These are phyloP conservation scores for Sclerodermus sp. DNA, from an alignment of 2,888 invertebrate species.

Conservation along the genomic window DNA sequence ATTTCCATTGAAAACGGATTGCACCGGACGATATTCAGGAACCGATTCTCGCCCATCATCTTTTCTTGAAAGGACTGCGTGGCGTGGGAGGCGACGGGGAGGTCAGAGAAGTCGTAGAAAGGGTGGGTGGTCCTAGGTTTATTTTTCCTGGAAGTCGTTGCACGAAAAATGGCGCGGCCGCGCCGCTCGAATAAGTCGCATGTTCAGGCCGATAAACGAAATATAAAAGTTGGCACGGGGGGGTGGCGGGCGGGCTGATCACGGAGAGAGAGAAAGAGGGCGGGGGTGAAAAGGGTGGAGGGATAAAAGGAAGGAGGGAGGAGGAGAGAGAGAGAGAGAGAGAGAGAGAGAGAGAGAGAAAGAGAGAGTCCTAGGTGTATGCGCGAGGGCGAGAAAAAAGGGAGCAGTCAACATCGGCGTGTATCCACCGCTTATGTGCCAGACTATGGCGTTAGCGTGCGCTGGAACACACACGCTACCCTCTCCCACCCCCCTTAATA, in stretches of 20 bases:
- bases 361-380: constrained; percentile 12
- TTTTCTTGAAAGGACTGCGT: too few species aligned
- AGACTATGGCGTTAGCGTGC: constrained; percentile 30
- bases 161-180: constrained; percentile 4
- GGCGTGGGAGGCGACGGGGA: not conserved
- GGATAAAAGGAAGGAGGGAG: constrained; percentile 12
- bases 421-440: constrained; percentile 36
- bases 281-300: constrained; percentile 3
- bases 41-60: too few species aligned
- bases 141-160: not conserved
- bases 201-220: constrained; percentile 52
- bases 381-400: constrained; percentile 14
- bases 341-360: constrained; percentile 6
- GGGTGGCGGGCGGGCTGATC: constrained; percentile 11
- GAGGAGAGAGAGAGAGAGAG: constrained; percentile 10
- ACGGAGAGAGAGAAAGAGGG: too few species aligned
- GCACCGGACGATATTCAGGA: too few species aligned
- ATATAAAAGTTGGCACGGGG: constrained; percentile 41
- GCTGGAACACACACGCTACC: constrained; percentile 26
- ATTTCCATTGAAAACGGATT: too few species aligned
- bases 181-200: constrained; percentile 38
- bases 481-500: not conserved
- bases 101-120: not conserved
- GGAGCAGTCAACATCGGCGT: constrained; percentile 30
- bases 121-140: not conserved